Evolutionary conservation across 30 jellyfish, hydroid and myxozoan genomes (phyloP).

Genomic region (Morbakka virulenta): DNA sequence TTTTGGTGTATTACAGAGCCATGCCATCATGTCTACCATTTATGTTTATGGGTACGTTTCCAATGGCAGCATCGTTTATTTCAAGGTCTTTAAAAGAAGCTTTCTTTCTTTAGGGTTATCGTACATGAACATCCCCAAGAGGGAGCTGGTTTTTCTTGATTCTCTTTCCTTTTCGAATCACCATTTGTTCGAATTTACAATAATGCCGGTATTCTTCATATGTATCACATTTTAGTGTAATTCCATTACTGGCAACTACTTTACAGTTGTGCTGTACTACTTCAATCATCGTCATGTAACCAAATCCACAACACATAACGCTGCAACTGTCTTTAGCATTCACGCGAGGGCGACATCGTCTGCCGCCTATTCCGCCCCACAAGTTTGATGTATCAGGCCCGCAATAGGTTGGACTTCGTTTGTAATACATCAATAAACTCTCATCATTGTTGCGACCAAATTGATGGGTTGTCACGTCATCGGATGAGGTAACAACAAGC

Average conservation of each 20-base stretch:
- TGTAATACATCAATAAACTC: slow-evolving; percentile 33
- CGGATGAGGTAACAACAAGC: not conserved
- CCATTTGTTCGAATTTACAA: slow-evolving; percentile 73
- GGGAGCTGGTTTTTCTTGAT: not conserved
- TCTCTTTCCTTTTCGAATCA: slow-evolving; percentile 40
- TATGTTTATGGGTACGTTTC: too few relatives aligned
- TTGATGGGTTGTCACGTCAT: not conserved
- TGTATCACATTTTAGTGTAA: slow-evolving; percentile 55
- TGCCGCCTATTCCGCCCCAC: slow-evolving; percentile 80
- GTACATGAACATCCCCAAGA: not conserved
- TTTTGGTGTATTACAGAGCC: too few relatives aligned
- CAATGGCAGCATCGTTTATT: too few relatives aligned
- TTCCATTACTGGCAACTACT: slow-evolving; percentile 7
- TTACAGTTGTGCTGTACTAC: slow-evolving; percentile 46
- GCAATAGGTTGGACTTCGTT: slow-evolving; percentile 57
- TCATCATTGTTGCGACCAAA: not conserved
- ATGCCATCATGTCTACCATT: too few relatives aligned
- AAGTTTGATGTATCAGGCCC: slow-evolving; percentile 37
- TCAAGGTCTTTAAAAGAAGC: too few relatives aligned
- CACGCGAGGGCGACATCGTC: slow-evolving; percentile 65
- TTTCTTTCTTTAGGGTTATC: not conserved
- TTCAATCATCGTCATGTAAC: slow-evolving; percentile 58
- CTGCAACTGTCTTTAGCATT: slow-evolving; percentile 65
- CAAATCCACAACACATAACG: slow-evolving; percentile 66
- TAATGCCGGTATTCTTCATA: slow-evolving; percentile 33